These are phyloP conservation scores for Melanotaenia trifasciata DNA, from an alignment of 2,797 vertebrate species.

Conservation along the genomic window DNA sequence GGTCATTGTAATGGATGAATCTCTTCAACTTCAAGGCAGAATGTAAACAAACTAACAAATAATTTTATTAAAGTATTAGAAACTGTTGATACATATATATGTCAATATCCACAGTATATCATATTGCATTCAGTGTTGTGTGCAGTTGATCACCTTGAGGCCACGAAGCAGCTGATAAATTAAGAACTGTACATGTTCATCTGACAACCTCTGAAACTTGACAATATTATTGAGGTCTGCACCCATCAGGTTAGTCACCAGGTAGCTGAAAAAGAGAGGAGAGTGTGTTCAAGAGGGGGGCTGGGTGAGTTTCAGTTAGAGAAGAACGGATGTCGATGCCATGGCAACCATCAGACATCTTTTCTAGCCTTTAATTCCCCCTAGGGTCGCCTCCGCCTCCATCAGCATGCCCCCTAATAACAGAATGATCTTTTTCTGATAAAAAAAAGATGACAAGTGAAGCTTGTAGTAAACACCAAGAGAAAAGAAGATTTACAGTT, in stretches of 20 bases:
- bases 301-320: slow-evolving; percentile 1
- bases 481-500: slow-evolving; percentile 87
- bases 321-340: slow-evolving; percentile 39
- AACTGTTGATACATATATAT: neutral
- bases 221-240: slow-evolving; percentile 98
- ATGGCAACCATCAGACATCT: slow-evolving; percentile 63
- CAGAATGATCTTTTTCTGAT: slow-evolving; percentile 13
- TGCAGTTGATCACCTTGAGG: slow-evolving; percentile 86
- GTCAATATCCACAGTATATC: neutral
- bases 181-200: slow-evolving; percentile 97
- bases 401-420: slow-evolving; percentile 5
- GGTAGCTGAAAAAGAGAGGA: slow-evolving; percentile 84
- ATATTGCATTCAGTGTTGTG: neutral
- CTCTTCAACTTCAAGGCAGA: too few species aligned
- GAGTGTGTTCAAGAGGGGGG: neutral
- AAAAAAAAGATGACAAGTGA: neutral
- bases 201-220: slow-evolving; percentile 95
- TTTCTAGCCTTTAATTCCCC: slow-evolving; percentile 29
- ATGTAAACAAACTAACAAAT: too few species aligned
- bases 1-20: too few species aligned
- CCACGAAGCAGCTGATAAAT: slow-evolving; percentile 97
- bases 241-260: slow-evolving; percentile 98
- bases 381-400: slow-evolving; percentile 6
- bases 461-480: slow-evolving; percentile 8
- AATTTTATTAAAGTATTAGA: too few species aligned